A percentile compares a stretch with the other conserved stretches of the same genome.
phyloP scores from a whole-genome alignment of 2,797 vertebrate species.

The Aplochiton taeniatus region DNA sequence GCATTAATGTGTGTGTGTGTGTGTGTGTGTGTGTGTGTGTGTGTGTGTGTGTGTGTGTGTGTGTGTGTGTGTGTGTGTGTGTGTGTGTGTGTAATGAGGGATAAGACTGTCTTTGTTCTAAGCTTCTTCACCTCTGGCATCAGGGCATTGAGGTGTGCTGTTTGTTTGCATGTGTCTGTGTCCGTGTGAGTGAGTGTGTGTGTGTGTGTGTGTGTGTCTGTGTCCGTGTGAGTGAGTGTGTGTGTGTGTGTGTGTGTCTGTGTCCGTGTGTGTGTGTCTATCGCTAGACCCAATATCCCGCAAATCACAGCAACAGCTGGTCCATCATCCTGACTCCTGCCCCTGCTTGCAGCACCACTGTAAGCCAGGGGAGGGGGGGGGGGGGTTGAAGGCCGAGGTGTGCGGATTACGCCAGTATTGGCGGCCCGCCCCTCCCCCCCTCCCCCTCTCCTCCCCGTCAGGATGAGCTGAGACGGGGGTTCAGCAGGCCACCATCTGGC shows the following conservation, averaged over 20 bases:
- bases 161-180: constrained; percentile 18
- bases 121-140: too few relatives aligned
- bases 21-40: neutral
- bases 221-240: constrained; percentile 9
- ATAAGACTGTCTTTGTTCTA: neutral
- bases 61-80: constrained; percentile 9
- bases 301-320: constrained; percentile 75
- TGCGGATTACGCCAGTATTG: constrained; percentile 72
- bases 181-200: constrained; percentile 42
- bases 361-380: constrained; percentile 59
- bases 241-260: neutral
- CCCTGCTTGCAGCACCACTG: constrained; percentile 35
- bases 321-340: constrained; percentile 22
- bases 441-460: constrained; percentile 36
- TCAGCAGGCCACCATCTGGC: constrained; percentile 79
- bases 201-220: constrained; percentile 26
- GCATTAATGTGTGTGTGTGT: constrained; percentile 15
- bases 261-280: neutral
- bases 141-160: too few relatives aligned
- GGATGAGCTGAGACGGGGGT: constrained; percentile 70
- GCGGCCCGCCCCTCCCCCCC: constrained; percentile 35
- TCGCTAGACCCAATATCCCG: constrained; percentile 45
- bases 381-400: constrained; percentile 65
- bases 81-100: constrained; percentile 12
- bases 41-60: neutral